Evolutionary conservation across 1,140 invertebrate genomes (phyloP).

Genomic region (Zaprionus lachaisei): DNA sequence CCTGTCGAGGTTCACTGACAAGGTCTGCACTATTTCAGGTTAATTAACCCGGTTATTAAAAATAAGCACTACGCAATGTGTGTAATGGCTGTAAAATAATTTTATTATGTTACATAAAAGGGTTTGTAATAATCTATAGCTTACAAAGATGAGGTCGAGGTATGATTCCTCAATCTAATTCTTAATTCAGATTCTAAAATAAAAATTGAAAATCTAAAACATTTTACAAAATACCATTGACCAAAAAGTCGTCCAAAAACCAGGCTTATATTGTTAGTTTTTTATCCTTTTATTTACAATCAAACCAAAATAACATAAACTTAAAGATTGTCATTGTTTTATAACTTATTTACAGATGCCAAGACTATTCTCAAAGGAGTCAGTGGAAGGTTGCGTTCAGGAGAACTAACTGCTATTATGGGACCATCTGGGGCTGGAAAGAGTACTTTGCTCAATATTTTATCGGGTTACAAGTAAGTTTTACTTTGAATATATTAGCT

Average conservation of each 20-base stretch:
- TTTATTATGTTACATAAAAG: not conserved
- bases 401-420: conserved; percentile 97
- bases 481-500: not conserved
- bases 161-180: too few relatives aligned
- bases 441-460: conserved; percentile 94
- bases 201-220: too few relatives aligned
- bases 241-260: too few relatives aligned
- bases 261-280: not conserved
- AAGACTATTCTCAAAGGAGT: conserved; percentile 94
- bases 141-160: too few relatives aligned
- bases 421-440: conserved; percentile 96
- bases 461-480: conserved; percentile 94
- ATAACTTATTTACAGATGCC: conserved; percentile 86
- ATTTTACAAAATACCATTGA: too few relatives aligned
- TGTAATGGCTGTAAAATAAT: not conserved
- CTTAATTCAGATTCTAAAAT: too few relatives aligned
- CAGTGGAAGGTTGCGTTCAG: conserved; percentile 91
- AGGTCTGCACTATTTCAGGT: conserved; percentile 5
- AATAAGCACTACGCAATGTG: too few relatives aligned
- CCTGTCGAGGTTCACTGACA: conserved; percentile 24
- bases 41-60: conserved; percentile 14
- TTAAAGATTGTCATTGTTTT: not conserved
- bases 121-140: not conserved
- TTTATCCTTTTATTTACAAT: not conserved
- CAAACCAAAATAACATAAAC: not conserved